Percentiles rank a stretch among this genome's conserved stretches.
phyloP scores from a whole-genome alignment of 1,140 invertebrate species.

The Popillia japonica region DNA sequence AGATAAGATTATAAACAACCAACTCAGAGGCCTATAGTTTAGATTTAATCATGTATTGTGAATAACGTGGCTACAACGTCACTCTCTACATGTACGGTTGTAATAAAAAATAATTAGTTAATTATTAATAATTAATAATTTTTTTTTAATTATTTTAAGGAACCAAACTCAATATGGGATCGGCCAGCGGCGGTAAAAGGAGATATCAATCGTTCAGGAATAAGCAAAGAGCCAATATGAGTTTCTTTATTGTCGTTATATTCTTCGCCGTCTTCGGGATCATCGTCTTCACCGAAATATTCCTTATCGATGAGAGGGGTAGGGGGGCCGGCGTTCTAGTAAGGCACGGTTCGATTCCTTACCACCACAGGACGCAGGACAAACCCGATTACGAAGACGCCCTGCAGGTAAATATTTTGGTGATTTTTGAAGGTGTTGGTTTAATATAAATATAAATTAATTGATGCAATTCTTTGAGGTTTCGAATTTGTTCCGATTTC shows the following conservation, averaged over 20 bases:
- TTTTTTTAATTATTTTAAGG: neutral
- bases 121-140: neutral
- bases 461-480: too few species aligned
- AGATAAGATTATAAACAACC: too few species aligned
- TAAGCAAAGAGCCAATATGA: conserved; percentile 82
- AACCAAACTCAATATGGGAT: neutral
- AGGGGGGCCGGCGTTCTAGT: conserved; percentile 61
- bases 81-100: neutral
- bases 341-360: conserved; percentile 59
- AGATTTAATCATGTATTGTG: neutral
- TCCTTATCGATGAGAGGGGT: conserved; percentile 74
- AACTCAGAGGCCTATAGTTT: neutral
- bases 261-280: conserved; percentile 88
- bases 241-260: conserved; percentile 87
- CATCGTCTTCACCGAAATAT: conserved; percentile 84
- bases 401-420: conserved; percentile 52
- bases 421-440: neutral
- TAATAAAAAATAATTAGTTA: neutral
- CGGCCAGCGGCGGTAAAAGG: conserved; percentile 34
- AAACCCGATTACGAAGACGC: conserved; percentile 56
- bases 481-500: too few species aligned
- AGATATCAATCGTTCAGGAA: conserved; percentile 58
- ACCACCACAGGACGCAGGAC: conserved; percentile 52
- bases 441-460: too few species aligned
- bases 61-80: neutral